Conservation (phyloP, 2,888 invertebrate genomes). For the Hymenopus coronatus region DNA sequence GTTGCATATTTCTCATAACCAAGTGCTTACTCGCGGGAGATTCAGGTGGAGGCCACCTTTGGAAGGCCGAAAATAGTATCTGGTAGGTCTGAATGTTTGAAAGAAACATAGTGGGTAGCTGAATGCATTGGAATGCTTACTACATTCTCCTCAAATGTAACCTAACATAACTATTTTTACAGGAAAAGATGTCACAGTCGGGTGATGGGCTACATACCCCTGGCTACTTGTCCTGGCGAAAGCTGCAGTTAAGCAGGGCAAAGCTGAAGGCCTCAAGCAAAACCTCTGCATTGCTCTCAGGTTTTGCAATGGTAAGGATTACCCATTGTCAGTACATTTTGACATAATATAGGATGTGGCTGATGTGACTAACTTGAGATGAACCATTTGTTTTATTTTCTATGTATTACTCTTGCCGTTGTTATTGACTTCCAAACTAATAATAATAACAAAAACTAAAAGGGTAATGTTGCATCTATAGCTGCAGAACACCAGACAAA, state of each 20-base stretch:
- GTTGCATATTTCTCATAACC: constrained; percentile 11
- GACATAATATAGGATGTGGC: too few species aligned
- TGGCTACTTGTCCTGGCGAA: constrained; percentile 84
- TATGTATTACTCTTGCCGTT: too few species aligned
- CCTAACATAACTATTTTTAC: background rate
- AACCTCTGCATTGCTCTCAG: constrained; percentile 93
- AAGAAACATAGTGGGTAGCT: background rate
- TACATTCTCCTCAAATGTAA: background rate
- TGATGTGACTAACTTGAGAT: too few species aligned
- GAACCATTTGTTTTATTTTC: too few species aligned
- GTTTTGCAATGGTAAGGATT: constrained; percentile 89
- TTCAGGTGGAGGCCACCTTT: constrained; percentile 11
- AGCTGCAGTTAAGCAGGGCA: constrained; percentile 90
- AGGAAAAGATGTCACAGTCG: constrained; percentile 61
- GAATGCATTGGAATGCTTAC: background rate
- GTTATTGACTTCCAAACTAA: too few species aligned
- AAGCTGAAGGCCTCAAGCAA: constrained; percentile 98
- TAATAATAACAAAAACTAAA: too few species aligned
- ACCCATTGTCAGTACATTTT: background rate
- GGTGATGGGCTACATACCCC: constrained; percentile 77
- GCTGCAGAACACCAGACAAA: too few species aligned
- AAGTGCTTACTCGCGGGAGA: background rate
- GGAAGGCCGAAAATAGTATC: constrained; percentile 7
- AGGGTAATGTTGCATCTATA: too few species aligned
- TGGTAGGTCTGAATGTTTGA: constrained; percentile 14